Evolutionary conservation across 2,888 invertebrate genomes (phyloP), one percentile per base, ranked within the genome.

Genomic region (Drosophila eohydei): DNA sequence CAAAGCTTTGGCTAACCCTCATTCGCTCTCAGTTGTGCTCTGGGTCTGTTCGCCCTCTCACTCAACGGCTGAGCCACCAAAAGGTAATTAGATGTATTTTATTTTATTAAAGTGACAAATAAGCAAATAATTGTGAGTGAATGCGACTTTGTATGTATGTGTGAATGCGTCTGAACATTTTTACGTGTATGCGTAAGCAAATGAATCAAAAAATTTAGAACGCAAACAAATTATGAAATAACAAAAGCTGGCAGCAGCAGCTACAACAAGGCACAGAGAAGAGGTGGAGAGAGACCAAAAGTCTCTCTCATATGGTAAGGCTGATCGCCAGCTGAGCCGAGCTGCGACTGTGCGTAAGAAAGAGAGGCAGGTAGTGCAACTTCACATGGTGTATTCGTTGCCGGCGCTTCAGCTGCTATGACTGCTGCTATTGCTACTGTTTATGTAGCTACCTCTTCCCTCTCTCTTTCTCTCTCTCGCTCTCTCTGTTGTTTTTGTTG

Each of bases 91-190:
- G 79, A 71, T 82, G 67, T 73, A 71, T 88, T 81, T 83, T 72
- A 83, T 78, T 83, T 83, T 83, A 85, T 83, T 81, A 79, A 81
- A 62, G 62, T 78, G 85, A 74, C 85, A 83, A 85, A 88, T 72
- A 67, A 72, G 71, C 63, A 70, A 78, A 77, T 65, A 70, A 66
- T 59, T 72, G 54, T 59, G 65, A 58, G 44, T 66, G 43, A 66
- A 41, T 66, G 56, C 28, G 44, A 30, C 28, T 40, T 26, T 14
- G 9, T 46, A 5, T 52, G 32, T 54, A 16, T 63, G 48, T 9
- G 43, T 38, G 55, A 58, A 21, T 38, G 26, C 12, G 16, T 54
- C 14, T n/a, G 50, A 40, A 11, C 26, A 41, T 32, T n/a, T 26
- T 32, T 28, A 65, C 9, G 48, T 50, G 68, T 62, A 51, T 65